Evolutionary conservation across 2,888 invertebrate genomes (phyloP).

Genomic region (Orthosia incerta): DNA sequence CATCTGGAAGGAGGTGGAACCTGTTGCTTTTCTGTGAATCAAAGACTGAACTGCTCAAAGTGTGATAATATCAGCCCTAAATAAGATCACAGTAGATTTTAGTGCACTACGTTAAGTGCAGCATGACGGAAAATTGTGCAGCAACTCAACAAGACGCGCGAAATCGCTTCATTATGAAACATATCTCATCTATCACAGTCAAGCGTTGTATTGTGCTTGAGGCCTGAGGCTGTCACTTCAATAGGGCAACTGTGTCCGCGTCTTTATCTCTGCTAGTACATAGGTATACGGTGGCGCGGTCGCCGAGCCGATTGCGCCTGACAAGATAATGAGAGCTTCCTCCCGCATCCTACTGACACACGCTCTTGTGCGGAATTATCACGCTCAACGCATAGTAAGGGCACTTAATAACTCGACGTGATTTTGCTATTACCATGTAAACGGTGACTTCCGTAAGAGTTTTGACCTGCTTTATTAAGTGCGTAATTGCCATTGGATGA

Average conservation of each 20-base stretch:
- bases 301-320: slow-evolving; percentile 86
- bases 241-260: slow-evolving; percentile 71
- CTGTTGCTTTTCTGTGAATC: not conserved
- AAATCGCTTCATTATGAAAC: slow-evolving; percentile 3
- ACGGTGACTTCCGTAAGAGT: slow-evolving; percentile 43
- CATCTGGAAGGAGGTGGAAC: not conserved
- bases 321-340: slow-evolving; percentile 90
- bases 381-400: slow-evolving; percentile 73
- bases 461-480: slow-evolving; percentile 29
- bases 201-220: slow-evolving; percentile 60
- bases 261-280: slow-evolving; percentile 74
- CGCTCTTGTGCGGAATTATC: slow-evolving; percentile 82
- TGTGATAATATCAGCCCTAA: not conserved
- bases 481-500: slow-evolving; percentile 29
- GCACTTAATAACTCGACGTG: slow-evolving; percentile 73
- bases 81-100: not conserved
- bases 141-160: slow-evolving; percentile 45
- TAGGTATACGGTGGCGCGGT: slow-evolving; percentile 72
- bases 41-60: not conserved
- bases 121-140: slow-evolving; percentile 42
- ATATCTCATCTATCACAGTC: slow-evolving; percentile 57
- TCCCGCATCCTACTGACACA: slow-evolving; percentile 86
- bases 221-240: slow-evolving; percentile 63
- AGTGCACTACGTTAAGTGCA: not conserved
- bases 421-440: slow-evolving; percentile 53